phyloP scores from a whole-genome alignment of 1,140 invertebrate genomes.

The Steinernema khuongi region DNA sequence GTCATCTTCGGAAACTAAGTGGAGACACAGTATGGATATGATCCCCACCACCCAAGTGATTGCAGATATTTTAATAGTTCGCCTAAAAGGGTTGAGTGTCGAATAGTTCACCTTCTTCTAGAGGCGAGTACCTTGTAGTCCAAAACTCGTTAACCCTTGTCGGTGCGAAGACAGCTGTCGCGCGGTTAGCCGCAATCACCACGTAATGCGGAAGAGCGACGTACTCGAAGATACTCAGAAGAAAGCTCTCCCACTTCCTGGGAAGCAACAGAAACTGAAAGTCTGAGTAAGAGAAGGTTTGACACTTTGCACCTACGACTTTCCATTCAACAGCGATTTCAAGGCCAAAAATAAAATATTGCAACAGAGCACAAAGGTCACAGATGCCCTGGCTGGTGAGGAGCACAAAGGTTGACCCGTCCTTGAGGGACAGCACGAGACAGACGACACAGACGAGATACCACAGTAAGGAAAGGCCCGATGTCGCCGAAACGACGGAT shows the following conservation, averaged over 20 bases:
- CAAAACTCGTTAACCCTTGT: neutral
- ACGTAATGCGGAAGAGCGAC: slow-evolving; percentile 12
- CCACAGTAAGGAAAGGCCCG: neutral
- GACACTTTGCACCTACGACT: no score
- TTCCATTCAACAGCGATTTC: neutral
- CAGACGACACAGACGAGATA: neutral
- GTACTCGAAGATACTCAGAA: neutral
- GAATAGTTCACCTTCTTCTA: neutral
- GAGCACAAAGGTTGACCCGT: neutral
- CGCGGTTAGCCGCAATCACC: neutral
- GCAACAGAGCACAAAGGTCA: neutral
- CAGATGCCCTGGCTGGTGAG: neutral
- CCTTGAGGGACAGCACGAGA: neutral
- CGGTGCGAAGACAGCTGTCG: neutral
- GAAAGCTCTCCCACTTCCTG: neutral
- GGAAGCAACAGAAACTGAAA: neutral
- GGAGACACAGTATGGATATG: neutral
- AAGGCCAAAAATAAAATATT: neutral
- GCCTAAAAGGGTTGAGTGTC: neutral
- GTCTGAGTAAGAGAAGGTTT: neutral
- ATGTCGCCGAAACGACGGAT: neutral
- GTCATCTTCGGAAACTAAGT: neutral
- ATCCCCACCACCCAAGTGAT: neutral
- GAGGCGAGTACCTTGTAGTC: neutral
- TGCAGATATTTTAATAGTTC: neutral